Percentiles rank a stretch among this genome's conserved stretches.
These are phyloP conservation scores for Mesocricetus auratus DNA, from an alignment of 2,113 vertebrate species.

Conservation along the genomic window DNA sequence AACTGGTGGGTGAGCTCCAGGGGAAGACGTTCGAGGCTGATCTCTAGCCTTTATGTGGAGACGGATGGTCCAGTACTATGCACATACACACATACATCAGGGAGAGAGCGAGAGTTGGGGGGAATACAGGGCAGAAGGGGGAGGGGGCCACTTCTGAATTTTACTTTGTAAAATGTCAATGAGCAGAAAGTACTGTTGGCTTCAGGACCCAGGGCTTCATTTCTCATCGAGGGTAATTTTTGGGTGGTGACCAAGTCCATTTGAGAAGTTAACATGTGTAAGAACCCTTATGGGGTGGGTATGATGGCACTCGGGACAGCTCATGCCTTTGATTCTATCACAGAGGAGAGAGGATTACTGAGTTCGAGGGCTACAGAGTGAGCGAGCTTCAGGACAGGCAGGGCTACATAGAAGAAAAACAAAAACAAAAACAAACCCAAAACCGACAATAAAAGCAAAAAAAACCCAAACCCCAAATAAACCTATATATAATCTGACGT, in stretches of 20 bases:
- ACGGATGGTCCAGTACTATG: not conserved
- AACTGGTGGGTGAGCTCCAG: not conserved
- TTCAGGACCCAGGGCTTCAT: not conserved
- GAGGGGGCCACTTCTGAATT: not conserved
- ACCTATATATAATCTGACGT: not conserved
- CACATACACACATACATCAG: not conserved
- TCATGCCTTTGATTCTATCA: not conserved
- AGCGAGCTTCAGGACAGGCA: not conserved
- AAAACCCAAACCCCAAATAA: not conserved
- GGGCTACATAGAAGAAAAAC: not conserved
- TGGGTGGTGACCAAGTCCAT: not conserved
- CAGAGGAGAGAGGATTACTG: not conserved
- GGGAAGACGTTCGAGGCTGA: not conserved
- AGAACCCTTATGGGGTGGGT: not conserved
- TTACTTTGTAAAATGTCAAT: slow-evolving; percentile 46
- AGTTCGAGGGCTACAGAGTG: not conserved
- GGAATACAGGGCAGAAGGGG: too few relatives aligned
- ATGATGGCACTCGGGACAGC: not conserved
- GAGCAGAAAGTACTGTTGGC: not conserved
- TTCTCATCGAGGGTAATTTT: not conserved
- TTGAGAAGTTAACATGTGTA: slow-evolving; percentile 36
- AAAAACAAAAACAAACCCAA: not conserved
- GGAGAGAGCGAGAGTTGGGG: too few relatives aligned
- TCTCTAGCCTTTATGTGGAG: not conserved
- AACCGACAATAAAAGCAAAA: accelerated